Evolutionary conservation across 1,140 invertebrate genomes (phyloP).

Genomic region (Glossosoma conforme): DNA sequence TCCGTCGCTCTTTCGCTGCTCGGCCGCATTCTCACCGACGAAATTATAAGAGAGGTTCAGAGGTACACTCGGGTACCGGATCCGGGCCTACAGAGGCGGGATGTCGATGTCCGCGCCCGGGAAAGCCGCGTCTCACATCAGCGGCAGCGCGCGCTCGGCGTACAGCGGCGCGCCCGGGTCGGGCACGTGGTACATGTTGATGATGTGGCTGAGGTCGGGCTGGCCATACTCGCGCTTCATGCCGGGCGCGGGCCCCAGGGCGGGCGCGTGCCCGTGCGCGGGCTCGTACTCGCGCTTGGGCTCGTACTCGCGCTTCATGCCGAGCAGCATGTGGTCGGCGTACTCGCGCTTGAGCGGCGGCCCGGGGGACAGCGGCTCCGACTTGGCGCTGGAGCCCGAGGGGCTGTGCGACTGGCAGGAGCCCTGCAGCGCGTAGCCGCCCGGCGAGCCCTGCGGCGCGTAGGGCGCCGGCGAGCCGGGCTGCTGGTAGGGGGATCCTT

Average conservation of each 20-base stretch:
- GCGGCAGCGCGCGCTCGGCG: slow-evolving; percentile 42
- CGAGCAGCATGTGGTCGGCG: slow-evolving; percentile 43
- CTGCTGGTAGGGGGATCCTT: slow-evolving; percentile 56
- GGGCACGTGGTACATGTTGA: slow-evolving; percentile 60
- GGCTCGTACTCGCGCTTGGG: slow-evolving; percentile 72
- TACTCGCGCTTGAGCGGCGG: slow-evolving; percentile 68
- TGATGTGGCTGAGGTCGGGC: slow-evolving; percentile 56
- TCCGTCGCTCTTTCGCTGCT: slow-evolving; percentile 14
- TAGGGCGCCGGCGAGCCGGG: slow-evolving; percentile 60
- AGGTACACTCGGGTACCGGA: slow-evolving; percentile 7
- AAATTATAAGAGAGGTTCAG: slow-evolving; percentile 21
- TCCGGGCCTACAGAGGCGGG: slow-evolving; percentile 44
- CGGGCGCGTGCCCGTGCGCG: slow-evolving; percentile 58
- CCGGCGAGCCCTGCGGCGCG: slow-evolving; percentile 60
- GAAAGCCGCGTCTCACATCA: slow-evolving; percentile 52
- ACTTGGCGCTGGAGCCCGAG: slow-evolving; percentile 76
- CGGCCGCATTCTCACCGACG: slow-evolving; percentile 14
- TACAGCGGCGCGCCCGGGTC: slow-evolving; percentile 48
- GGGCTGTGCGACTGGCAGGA: slow-evolving; percentile 71
- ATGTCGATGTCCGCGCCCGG: slow-evolving; percentile 52
- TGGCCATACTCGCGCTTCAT: slow-evolving; percentile 68
- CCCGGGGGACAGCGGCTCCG: slow-evolving; percentile 72
- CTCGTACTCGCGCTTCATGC: slow-evolving; percentile 65
- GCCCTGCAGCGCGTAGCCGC: slow-evolving; percentile 56
- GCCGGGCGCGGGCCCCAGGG: slow-evolving; percentile 56